phyloP scores from a whole-genome alignment of 2,113 vertebrate species.

The Misgurnus mizolepis region DNA sequence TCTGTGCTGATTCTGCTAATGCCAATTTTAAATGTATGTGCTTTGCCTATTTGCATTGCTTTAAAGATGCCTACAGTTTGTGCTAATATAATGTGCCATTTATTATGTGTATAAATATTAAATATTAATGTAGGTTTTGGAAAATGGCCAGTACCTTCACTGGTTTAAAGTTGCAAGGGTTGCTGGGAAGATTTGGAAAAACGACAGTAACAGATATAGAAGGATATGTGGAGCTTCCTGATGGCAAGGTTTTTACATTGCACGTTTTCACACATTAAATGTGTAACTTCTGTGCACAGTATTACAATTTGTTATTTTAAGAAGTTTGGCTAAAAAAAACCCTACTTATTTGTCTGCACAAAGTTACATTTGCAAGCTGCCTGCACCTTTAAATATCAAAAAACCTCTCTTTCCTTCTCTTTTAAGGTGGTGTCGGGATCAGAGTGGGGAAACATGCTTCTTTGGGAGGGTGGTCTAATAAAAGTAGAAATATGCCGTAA shows the following conservation, averaged over 20 bases:
- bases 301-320: too few species aligned
- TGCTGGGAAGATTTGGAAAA: conserved; percentile 88
- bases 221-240: conserved; percentile 86
- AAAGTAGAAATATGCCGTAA: conserved; percentile 86
- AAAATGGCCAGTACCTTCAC: conserved; percentile 88
- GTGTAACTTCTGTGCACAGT: not conserved
- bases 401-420: not conserved
- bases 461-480: conserved; percentile 89
- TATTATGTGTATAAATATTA: not conserved
- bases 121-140: conserved; percentile 88
- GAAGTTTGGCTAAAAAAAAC: too few species aligned
- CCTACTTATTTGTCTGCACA: too few species aligned
- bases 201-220: conserved; percentile 82
- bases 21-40: too few species aligned
- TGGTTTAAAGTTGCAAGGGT: conserved; percentile 88
- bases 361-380: too few species aligned
- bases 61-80: not conserved
- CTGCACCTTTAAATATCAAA: too few species aligned
- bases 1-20: conserved; percentile 59
- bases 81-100: not conserved
- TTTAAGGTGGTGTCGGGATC: conserved; percentile 90
- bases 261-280: not conserved
- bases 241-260: conserved; percentile 80
- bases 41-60: too few species aligned
- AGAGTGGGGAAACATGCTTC: conserved; percentile 91